Evolutionary conservation across 2,888 invertebrate genomes (phyloP), one percentile per base, ranked within the genome.

Genomic region (Cyaniris semiargus): DNA sequence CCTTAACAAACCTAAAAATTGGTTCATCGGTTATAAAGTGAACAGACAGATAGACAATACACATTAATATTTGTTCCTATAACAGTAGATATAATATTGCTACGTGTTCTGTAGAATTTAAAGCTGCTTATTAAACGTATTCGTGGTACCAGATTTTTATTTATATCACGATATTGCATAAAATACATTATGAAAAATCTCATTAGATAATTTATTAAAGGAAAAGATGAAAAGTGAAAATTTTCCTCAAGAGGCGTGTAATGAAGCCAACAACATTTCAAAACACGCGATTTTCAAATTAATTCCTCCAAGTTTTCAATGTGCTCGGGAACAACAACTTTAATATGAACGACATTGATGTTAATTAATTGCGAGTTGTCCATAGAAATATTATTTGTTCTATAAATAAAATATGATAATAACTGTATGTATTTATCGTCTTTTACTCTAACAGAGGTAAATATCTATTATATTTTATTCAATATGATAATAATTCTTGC

Each of bases 221-320:
- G 66, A 3, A 66, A 66, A 27, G 27, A 66, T 66, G 60, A 27
- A 66, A 66, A 66, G 66, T 66, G 66, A 27, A 27, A 66, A 27
- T 66, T 66, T 27, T 27, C 66, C 66, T 27, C 15, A 66, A 27
- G 66, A 27, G 27, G 27, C 66, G 66, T 66, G 27, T 66, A 66
- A 66, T 66, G 66, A 66, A 66, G 27, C 27, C 27, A 66, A 66
- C 27, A 66, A 66, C 66, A 66, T 66, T 66, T 27, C 66, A 66
- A 66, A 66, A 66, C 66, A 66, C 66, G 66, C 66, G 27, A 66
- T 66, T 66, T 66, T 27, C 66, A 66, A 66, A 66, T 66, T 66
- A 66, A 66, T 66, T 27, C 60, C 27, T 27, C 27, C 66, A 66
- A 66, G 27, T 66, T 66, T 66, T 27, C 66, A 27, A 66, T 66